These are phyloP conservation scores for Pelobates fuscus DNA, from an alignment of 2,113 vertebrate genomes.

Conservation along the genomic window DNA sequence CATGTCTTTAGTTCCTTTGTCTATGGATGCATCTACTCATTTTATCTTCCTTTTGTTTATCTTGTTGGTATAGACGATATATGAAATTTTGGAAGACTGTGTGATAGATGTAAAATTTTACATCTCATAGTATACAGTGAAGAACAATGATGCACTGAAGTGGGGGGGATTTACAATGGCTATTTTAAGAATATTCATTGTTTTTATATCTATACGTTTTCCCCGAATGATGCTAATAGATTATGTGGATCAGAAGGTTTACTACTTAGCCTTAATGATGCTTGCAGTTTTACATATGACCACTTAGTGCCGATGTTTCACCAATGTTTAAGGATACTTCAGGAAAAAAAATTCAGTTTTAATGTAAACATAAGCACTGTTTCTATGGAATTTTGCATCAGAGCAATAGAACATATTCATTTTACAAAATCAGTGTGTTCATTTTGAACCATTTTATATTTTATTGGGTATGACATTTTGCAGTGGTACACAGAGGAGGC, in stretches of 20 bases:
- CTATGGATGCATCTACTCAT: too few species aligned
- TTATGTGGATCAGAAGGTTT: conserved; percentile 1
- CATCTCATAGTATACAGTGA: too few species aligned
- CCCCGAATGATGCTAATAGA: background rate
- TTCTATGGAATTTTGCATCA: conserved; percentile 24
- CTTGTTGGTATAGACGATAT: too few species aligned
- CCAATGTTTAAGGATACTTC: conserved; percentile 17
- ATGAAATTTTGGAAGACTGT: too few species aligned
- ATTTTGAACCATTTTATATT: conserved; percentile 22
- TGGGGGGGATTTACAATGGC: conserved; percentile 9
- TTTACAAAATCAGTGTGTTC: conserved; percentile 23
- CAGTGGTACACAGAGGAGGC: background rate
- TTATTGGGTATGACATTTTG: conserved; percentile 16
- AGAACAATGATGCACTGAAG: background rate
- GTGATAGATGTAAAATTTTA: too few species aligned
- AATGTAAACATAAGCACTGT: conserved; percentile 5
- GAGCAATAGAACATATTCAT: conserved; percentile 40
- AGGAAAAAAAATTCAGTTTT: conserved; percentile 28
- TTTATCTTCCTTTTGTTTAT: too few species aligned
- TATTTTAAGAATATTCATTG: conserved; percentile 11
- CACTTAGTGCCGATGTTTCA: conserved; percentile 19
- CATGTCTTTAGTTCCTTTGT: too few species aligned
- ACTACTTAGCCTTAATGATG: conserved; percentile 31
- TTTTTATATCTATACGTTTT: conserved; percentile 13
- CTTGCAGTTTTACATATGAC: conserved; percentile 6